Evolutionary conservation across 2,113 vertebrate genomes (phyloP).

Genomic region (Dromas ardeola): DNA sequence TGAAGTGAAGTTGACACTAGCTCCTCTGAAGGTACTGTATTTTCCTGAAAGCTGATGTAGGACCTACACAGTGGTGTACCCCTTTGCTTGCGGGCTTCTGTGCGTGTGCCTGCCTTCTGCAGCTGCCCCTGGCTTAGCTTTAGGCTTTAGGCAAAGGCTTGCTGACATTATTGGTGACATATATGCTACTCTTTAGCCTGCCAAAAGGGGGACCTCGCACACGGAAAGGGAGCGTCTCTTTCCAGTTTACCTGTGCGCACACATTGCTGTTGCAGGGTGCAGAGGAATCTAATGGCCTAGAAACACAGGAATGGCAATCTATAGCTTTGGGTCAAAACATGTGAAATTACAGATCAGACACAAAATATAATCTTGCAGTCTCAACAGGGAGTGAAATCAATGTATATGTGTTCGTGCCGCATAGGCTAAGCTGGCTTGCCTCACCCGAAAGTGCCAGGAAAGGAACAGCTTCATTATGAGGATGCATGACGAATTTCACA

Average conservation of each 20-base stretch:
- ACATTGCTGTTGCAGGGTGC: background rate
- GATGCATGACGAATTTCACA: conserved; percentile 65
- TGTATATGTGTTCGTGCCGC: background rate
- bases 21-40: conserved; percentile 80
- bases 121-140: background rate
- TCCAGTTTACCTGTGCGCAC: background rate
- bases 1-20: conserved; percentile 55
- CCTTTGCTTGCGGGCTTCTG: background rate
- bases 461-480: conserved; percentile 77
- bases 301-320: background rate
- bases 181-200: background rate
- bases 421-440: conserved; percentile 75
- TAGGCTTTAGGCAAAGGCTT: background rate
- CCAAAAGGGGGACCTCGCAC: background rate
- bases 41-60: background rate
- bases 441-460: conserved; percentile 81
- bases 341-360: background rate
- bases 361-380: background rate
- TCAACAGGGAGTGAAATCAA: background rate
- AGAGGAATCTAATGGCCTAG: background rate
- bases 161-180: background rate
- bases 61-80: background rate
- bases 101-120: background rate
- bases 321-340: background rate
- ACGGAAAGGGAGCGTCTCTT: background rate